phyloP scores from a whole-genome alignment of 2,888 invertebrate genomes.

The Ptilodon capucinus region DNA sequence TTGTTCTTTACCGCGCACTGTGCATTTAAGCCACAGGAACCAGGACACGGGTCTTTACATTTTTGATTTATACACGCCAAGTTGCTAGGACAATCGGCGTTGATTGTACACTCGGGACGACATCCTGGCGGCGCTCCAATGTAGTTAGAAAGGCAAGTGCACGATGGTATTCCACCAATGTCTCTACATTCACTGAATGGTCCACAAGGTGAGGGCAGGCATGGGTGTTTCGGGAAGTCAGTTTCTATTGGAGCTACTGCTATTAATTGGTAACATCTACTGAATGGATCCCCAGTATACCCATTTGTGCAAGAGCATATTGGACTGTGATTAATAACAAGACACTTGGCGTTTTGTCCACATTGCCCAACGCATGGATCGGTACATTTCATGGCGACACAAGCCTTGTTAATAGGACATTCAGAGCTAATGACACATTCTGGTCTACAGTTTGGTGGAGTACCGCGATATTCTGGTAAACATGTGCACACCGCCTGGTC shows the following conservation, averaged over 20 bases:
- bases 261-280: conserved; percentile 75
- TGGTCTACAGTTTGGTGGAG: conserved; percentile 87
- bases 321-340: conserved; percentile 87
- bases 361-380: conserved; percentile 89
- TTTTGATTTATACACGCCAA: conserved; percentile 89
- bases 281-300: conserved; percentile 86
- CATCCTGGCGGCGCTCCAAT: conserved; percentile 88
- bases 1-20: conserved; percentile 87
- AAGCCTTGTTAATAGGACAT: conserved; percentile 86
- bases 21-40: conserved; percentile 87
- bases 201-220: conserved; percentile 86
- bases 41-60: conserved; percentile 91
- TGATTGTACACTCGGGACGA: conserved; percentile 87
- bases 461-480: conserved; percentile 84
- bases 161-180: conserved; percentile 83
- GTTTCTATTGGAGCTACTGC: conserved; percentile 35
- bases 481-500: conserved; percentile 89
- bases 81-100: conserved; percentile 88
- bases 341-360: conserved; percentile 87
- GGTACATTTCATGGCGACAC: conserved; percentile 85
- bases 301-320: conserved; percentile 85
- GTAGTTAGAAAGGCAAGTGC: conserved; percentile 85
- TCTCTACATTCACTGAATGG: conserved; percentile 85
- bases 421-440: conserved; percentile 89
- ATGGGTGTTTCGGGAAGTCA: conserved; percentile 75